A percentile compares a stretch with the other conserved stretches of the same genome.
phyloP scores from a whole-genome alignment of 64 coral and sea anemone genomes.

The Stichodactyla helianthus region DNA sequence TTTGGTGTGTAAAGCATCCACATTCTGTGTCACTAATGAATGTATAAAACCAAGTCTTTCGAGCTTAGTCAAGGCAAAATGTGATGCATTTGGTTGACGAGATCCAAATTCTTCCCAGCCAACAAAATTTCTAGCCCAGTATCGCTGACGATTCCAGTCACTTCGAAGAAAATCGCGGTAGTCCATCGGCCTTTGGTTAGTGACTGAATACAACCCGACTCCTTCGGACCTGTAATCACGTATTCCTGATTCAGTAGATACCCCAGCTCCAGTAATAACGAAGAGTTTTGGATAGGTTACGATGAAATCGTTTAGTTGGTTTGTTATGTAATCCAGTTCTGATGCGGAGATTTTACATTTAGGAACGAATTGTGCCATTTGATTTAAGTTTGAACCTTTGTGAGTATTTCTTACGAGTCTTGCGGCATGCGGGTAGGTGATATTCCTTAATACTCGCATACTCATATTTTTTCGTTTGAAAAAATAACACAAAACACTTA shows the following conservation, averaged over 20 bases:
- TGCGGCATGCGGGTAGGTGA: not conserved
- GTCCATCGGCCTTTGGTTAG: constrained; percentile 68
- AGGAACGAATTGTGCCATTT: constrained; percentile 49
- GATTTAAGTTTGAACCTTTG: not conserved
- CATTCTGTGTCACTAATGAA: constrained; percentile 94
- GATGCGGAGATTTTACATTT: constrained; percentile 42
- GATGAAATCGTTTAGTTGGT: constrained; percentile 62
- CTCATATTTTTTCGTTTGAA: not conserved
- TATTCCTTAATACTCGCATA: not conserved
- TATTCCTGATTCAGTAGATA: constrained; percentile 98
- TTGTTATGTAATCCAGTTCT: constrained; percentile 39
- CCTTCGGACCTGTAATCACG: constrained; percentile 89
- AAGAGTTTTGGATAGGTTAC: constrained; percentile 53
- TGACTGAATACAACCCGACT: constrained; percentile 80
- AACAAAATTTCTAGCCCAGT: constrained; percentile 97
- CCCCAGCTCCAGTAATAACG: constrained; percentile 85
- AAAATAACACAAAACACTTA: not conserved
- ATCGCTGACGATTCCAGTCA: constrained; percentile 62
- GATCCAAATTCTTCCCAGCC: constrained; percentile 82
- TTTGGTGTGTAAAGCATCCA: constrained; percentile 88
- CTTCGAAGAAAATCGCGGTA: constrained; percentile 75
- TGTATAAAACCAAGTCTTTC: constrained; percentile 65
- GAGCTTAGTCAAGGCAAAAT: constrained; percentile 66
- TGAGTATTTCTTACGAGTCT: not conserved
- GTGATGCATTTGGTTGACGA: constrained; percentile 62